Evolutionary conservation across 1,140 invertebrate species (phyloP).

Genomic region (Lepidurus arcticus): DNA sequence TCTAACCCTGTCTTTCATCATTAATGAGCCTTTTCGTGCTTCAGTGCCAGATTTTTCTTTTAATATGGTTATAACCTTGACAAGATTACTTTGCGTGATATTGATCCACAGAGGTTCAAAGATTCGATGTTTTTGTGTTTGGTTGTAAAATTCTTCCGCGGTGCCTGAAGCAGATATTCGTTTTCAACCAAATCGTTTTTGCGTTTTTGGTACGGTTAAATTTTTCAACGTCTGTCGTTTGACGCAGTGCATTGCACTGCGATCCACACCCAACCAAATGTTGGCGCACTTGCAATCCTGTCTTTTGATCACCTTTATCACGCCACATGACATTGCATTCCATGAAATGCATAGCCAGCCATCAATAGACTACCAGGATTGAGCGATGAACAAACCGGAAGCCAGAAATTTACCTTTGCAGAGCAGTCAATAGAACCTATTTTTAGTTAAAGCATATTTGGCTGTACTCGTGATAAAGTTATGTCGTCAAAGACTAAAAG

Average conservation of each 20-base stretch:
- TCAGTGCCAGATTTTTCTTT: background rate
- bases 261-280: background rate
- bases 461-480: too few species aligned
- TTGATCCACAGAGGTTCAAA: background rate
- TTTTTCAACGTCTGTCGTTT: background rate
- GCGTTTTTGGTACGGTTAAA: too few species aligned
- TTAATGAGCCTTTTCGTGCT: too few species aligned
- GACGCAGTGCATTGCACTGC: background rate
- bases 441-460: too few species aligned
- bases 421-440: too few species aligned
- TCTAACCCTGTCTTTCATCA: too few species aligned
- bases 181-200: too few species aligned
- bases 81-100: background rate
- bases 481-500: too few species aligned
- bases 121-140: background rate
- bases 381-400: background rate
- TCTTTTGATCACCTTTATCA: background rate
- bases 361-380: background rate
- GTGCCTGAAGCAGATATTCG: too few species aligned
- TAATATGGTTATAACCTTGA: background rate
- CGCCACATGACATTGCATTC: constrained; percentile 18
- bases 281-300: background rate
- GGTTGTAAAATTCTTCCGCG: too few species aligned
- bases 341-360: background rate
- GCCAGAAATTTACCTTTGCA: background rate